Evolutionary conservation across 1,140 invertebrate genomes (phyloP).

Genomic region (Scaptomyza pallida): DNA sequence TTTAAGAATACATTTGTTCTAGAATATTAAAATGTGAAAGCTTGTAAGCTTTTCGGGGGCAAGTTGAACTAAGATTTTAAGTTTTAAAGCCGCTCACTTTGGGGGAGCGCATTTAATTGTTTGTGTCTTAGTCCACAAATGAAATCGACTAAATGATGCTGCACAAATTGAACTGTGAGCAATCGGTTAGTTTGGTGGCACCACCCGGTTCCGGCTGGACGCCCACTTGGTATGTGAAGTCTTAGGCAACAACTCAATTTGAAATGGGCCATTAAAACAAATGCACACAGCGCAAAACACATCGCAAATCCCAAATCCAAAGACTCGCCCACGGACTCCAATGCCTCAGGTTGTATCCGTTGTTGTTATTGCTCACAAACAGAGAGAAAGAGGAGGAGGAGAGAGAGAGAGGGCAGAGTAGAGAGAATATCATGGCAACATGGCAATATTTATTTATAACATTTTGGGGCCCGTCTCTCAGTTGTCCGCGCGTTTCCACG

Average conservation of each 20-base stretch:
- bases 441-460: slow-evolving; percentile 79
- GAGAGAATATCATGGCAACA: slow-evolving; percentile 74
- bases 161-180: slow-evolving; percentile 75
- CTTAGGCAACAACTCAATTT: slow-evolving; percentile 67
- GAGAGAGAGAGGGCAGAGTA: too few species aligned
- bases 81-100: slow-evolving; percentile 16
- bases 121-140: slow-evolving; percentile 29
- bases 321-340: slow-evolving; percentile 45
- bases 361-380: slow-evolving; percentile 27
- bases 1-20: background rate
- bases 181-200: slow-evolving; percentile 34
- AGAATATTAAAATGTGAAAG: slow-evolving; percentile 10
- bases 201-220: slow-evolving; percentile 36
- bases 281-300: slow-evolving; percentile 60
- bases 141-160: slow-evolving; percentile 61
- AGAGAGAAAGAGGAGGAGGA: too few species aligned
- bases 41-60: background rate
- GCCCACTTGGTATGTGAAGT: slow-evolving; percentile 47
- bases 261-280: slow-evolving; percentile 79
- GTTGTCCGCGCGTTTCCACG: slow-evolving; percentile 50
- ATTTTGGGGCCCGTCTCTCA: slow-evolving; percentile 33
- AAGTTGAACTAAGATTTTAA: background rate
- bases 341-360: slow-evolving; percentile 8
- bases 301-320: slow-evolving; percentile 34
- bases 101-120: slow-evolving; percentile 47